A percentile compares a stretch with the other conserved stretches of the same genome.
phyloP scores from a whole-genome alignment of 2,113 vertebrate genomes.

The Eira barbara region DNA sequence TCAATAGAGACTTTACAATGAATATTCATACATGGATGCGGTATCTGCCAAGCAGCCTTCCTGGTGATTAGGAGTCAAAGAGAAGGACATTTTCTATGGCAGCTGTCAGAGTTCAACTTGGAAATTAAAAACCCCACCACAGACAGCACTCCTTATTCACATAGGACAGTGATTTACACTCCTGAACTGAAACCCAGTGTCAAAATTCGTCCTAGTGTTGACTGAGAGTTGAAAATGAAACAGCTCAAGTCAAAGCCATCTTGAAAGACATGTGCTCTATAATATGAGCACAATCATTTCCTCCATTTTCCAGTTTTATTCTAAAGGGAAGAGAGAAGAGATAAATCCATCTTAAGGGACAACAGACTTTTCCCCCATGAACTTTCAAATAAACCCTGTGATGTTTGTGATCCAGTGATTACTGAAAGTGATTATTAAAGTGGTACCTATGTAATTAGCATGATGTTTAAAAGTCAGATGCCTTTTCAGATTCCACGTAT shows the following conservation, averaged over 20 bases:
- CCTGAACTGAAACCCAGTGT: neutral
- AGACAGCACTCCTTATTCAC: neutral
- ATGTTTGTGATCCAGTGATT: neutral
- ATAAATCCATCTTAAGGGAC: neutral
- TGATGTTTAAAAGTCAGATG: neutral
- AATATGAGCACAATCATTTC: accelerated
- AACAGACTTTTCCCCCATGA: neutral
- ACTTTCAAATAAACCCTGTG: neutral
- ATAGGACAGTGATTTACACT: neutral
- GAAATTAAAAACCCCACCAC: neutral
- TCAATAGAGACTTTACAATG: neutral
- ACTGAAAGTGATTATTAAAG: neutral
- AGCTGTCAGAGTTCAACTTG: neutral
- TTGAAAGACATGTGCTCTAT: neutral
- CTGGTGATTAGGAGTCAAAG: neutral
- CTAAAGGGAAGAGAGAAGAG: neutral
- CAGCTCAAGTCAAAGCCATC: neutral
- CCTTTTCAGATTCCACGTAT: neutral
- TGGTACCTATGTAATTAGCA: neutral
- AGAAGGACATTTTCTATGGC: neutral
- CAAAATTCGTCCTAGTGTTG: neutral
- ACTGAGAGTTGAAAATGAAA: neutral
- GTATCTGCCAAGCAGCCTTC: neutral
- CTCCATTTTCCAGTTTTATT: neutral
- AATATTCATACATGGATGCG: neutral